Conservation (phyloP, 2,113 vertebrate species). For the Anguilla rostrata region DNA sequence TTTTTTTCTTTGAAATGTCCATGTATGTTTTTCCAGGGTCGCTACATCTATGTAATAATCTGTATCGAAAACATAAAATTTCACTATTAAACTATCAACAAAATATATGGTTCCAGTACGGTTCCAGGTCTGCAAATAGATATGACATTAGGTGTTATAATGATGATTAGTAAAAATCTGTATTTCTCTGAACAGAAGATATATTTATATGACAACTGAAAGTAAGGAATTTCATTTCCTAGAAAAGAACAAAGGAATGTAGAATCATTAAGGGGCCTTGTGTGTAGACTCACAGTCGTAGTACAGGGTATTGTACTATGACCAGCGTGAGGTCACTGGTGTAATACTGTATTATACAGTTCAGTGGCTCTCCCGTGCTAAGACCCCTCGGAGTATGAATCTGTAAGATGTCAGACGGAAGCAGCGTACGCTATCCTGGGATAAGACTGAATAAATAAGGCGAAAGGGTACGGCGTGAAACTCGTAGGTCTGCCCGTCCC, state of each 20-base stretch:
- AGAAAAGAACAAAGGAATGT: background rate
- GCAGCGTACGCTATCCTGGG: background rate
- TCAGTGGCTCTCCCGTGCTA: background rate
- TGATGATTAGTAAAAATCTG: background rate
- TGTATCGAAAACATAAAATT: background rate
- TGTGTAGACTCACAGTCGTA: background rate
- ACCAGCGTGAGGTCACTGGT: background rate
- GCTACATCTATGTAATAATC: background rate
- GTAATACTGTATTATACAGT: background rate
- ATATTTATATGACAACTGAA: background rate
- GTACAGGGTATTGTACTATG: background rate
- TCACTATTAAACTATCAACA: too few relatives aligned
- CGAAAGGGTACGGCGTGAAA: background rate
- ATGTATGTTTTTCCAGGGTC: background rate
- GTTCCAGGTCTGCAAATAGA: too few relatives aligned
- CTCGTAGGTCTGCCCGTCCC: background rate
- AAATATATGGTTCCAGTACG: too few relatives aligned
- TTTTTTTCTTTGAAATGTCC: too few relatives aligned
- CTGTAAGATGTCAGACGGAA: background rate
- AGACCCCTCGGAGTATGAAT: background rate
- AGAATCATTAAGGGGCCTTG: background rate
- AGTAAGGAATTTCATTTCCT: background rate
- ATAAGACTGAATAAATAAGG: background rate
- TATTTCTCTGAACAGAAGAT: background rate
- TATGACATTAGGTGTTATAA: background rate